Conservation (phyloP, 2,888 invertebrate species). For the Plemyria rubiginata region DNA sequence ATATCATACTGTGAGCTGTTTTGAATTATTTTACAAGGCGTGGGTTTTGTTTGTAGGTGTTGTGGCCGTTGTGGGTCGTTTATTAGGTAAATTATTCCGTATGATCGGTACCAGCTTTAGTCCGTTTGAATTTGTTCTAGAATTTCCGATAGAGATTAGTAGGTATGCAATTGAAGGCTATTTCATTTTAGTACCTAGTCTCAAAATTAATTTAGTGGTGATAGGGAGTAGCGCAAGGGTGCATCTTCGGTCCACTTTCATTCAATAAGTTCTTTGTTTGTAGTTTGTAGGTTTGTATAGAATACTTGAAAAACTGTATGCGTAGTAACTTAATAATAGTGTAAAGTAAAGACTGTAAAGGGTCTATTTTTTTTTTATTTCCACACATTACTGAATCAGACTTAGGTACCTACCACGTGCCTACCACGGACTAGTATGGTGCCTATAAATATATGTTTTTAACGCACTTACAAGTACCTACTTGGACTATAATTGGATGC, state of each 20-base stretch:
- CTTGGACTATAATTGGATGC: too few relatives aligned
- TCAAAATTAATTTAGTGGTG: not conserved
- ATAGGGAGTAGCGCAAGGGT: conserved; percentile 14
- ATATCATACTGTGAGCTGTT: conserved; percentile 62
- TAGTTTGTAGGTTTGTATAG: too few relatives aligned
- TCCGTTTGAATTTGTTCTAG: conserved; percentile 43
- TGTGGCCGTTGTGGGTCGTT: conserved; percentile 52
- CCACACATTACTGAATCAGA: too few relatives aligned
- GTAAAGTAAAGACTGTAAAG: too few relatives aligned
- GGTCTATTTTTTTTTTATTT: too few relatives aligned
- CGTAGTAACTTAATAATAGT: too few relatives aligned
- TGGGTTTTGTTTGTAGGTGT: conserved; percentile 73
- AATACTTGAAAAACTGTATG: too few relatives aligned
- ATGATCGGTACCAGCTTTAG: not conserved
- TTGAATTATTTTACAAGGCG: conserved; percentile 66
- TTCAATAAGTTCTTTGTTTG: too few relatives aligned
- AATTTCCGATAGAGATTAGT: conserved; percentile 31
- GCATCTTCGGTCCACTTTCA: conserved; percentile 1
- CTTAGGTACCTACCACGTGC: too few relatives aligned
- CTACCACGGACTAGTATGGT: too few relatives aligned
- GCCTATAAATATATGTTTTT: too few relatives aligned
- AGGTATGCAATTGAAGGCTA: not conserved
- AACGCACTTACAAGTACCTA: too few relatives aligned
- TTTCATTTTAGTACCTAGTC: not conserved
- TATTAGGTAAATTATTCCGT: conserved; percentile 55